A percentile compares a stretch with the other conserved stretches of the same genome.
These are phyloP conservation scores for Crossocerus cetratus DNA, from an alignment of 2,888 invertebrate species.

Conservation along the genomic window DNA sequence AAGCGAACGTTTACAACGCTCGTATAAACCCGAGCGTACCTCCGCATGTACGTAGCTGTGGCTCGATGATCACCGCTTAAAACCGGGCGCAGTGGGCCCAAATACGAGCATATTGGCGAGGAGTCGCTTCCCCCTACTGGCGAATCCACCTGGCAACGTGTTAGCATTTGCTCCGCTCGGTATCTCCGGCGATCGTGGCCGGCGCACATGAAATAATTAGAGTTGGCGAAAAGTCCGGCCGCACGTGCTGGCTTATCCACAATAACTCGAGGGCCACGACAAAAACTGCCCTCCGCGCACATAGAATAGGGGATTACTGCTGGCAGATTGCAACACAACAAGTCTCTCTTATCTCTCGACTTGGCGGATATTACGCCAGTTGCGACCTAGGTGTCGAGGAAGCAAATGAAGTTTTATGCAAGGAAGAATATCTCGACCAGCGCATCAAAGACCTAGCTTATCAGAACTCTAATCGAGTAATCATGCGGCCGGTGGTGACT, in stretches of 20 bases:
- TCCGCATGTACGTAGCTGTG: background rate
- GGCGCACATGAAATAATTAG: conserved; percentile 50
- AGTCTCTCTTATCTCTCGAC: background rate
- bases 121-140: background rate
- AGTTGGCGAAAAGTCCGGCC: conserved; percentile 3
- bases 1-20: conserved; percentile 50
- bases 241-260: conserved; percentile 14
- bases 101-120: conserved; percentile 33
- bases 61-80: conserved; percentile 51
- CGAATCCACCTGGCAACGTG: conserved; percentile 4
- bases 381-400: background rate
- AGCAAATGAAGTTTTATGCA: background rate
- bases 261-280: background rate
- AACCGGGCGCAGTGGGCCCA: conserved; percentile 32
- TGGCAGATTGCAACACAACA: background rate
- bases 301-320: background rate
- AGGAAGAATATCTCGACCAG: no score
- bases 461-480: background rate
- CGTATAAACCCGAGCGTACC: conserved; percentile 39
- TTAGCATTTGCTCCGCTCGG: conserved; percentile 39
- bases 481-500: background rate
- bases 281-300: conserved; percentile 13
- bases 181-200: conserved; percentile 37
- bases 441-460: no score
- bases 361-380: background rate